Conservation (phyloP, 1,140 invertebrate species). For the Leptinotarsa lineolata region DNA sequence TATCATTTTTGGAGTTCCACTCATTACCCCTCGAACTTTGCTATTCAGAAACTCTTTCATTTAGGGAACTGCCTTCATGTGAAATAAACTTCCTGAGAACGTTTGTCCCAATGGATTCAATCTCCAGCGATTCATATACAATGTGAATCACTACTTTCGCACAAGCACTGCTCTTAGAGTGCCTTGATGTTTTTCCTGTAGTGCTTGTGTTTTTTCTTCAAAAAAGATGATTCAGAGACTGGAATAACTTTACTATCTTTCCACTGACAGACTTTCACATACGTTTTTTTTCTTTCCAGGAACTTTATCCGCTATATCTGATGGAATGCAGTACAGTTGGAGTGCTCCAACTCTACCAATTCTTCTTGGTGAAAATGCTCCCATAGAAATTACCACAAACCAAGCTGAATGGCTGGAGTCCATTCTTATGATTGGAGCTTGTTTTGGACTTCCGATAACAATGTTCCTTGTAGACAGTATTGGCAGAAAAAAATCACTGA, state of each 20-base stretch:
- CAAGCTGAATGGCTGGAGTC: constrained; percentile 65
- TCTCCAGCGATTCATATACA: too few relatives aligned
- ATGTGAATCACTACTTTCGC: too few relatives aligned
- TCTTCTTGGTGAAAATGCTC: constrained; percentile 52
- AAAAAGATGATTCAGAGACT: not conserved
- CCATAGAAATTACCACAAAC: constrained; percentile 45
- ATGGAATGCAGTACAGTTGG: constrained; percentile 47
- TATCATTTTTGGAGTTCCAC: too few relatives aligned
- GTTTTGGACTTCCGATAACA: constrained; percentile 63
- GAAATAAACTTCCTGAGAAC: too few relatives aligned
- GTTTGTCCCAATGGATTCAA: too few relatives aligned
- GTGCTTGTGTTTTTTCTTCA: too few relatives aligned
- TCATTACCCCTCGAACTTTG: too few relatives aligned
- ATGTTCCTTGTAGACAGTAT: constrained; percentile 63
- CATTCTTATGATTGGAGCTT: constrained; percentile 65
- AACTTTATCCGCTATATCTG: constrained; percentile 43
- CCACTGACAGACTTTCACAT: not conserved
- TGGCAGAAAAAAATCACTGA: constrained; percentile 66
- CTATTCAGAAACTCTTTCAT: too few relatives aligned
- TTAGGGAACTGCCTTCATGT: too few relatives aligned
- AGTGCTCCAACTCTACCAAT: constrained; percentile 54
- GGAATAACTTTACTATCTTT: not conserved
- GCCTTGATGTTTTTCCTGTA: too few relatives aligned
- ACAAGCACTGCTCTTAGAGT: too few relatives aligned
- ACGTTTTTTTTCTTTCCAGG: constrained; percentile 32